Base-by-base conservation (phyloP, 1,140 invertebrate species). In the Cyclargus thomasi region DNA sequence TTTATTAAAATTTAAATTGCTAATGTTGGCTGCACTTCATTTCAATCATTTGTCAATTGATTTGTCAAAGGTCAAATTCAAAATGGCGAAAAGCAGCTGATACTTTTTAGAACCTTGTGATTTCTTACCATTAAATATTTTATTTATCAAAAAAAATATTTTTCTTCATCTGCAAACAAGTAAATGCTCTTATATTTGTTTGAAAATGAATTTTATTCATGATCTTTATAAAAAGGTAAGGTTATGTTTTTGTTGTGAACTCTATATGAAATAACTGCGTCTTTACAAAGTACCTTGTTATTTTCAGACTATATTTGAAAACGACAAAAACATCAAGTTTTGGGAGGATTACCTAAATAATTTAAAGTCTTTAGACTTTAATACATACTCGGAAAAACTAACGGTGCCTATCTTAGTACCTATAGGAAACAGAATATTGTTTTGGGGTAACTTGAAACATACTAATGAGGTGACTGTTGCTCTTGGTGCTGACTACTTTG, bases 391-490 rank as follows among this genome's bases (percentile, higher is more conserved):
- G 21, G 83, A 90, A 36, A 85, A 83, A 62, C 70, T 93, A 22
- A 88, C 84, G 68, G 85, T 92, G 17, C 81, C 90, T 16, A 81
- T 91, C n/a, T 76, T 93, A 88, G 93, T 95, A 11, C 95, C 95
- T 18, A 90, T 95, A 74, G 94, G 94, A 8, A 91, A 88, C 18
- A 90, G 92, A 75, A 94, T 95, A 22, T 92, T 95, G 18, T 94
- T 95, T 86, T 93, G 92, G 75, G 95, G 95, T 23, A 88, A 92
- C 71, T 75, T 96, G 3, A 92, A 94, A 47, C 94, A 96, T 76
- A 96, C 95, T 17, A 96, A 96, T 90, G 95, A 96, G 90, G 91
- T 96, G 7, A 85, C 94, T 63, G 94, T 95, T 10, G 85, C 94
- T 1, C 77, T 96, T 1, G 95, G 95, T 17, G 94, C 95, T 66